Evolutionary conservation across 1,140 invertebrate genomes (phyloP).

Genomic region (Lepidostoma basale): DNA sequence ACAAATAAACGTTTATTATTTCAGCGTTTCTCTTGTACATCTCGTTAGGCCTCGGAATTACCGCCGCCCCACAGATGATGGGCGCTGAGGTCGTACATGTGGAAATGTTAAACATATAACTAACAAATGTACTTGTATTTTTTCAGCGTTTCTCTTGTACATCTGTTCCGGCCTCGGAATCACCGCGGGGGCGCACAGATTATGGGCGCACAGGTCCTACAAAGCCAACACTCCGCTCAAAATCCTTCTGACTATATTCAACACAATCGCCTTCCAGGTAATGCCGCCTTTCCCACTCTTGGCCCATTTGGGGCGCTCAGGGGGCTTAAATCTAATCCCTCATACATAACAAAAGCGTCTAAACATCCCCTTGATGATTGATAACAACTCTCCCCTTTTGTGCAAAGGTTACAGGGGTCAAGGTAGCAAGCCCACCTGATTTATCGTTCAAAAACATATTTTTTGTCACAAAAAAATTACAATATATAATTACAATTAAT

Average conservation of each 20-base stretch:
- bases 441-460: too few species aligned
- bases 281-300: neutral
- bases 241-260: conserved; percentile 66
- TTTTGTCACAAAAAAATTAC: too few species aligned
- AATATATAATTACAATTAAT: too few species aligned
- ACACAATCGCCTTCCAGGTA: conserved; percentile 69
- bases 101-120: neutral
- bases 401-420: too few species aligned
- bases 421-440: too few species aligned
- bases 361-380: too few species aligned
- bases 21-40: neutral
- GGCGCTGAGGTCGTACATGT: conserved; percentile 72
- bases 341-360: too few species aligned
- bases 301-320: too few species aligned
- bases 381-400: too few species aligned
- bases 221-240: conserved; percentile 71
- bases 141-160: conserved; percentile 25
- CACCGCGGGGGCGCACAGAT: conserved; percentile 75
- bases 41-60: neutral
- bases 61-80: conserved; percentile 67
- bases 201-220: conserved; percentile 77
- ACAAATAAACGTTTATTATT: neutral
- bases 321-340: too few species aligned
- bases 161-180: conserved; percentile 62
- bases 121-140: neutral